Evolutionary conservation across 2,888 invertebrate genomes (phyloP), one percentile per base, ranked within the genome.

Genomic region (Chloroclysta siterata): DNA sequence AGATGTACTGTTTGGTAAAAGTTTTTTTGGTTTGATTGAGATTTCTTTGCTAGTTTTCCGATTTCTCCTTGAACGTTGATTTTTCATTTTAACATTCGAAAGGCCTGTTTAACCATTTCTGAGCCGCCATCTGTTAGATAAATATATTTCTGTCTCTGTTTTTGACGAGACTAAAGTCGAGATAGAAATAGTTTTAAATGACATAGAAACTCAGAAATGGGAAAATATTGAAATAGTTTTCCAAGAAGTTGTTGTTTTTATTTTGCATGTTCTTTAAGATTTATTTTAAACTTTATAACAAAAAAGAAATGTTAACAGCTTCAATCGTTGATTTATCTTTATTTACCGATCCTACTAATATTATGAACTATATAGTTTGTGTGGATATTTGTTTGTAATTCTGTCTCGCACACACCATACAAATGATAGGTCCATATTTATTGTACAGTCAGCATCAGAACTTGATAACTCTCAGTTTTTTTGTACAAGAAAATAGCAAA

Each of bases 11-110:
- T 55, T 66, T 51, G 53, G 57, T 47, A 60, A 56, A 57, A 64
- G 36, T 52, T 17, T 46, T n/a, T 51, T 47, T 83, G 22, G 28
- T 29, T 62, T 39, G 36, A 3, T 22, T 11, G 3, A 39, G 11
- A 39, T 39, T 39, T 39, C 10, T 60, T 48, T 33, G 11, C 15
- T 15, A 29, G 10, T 33, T 51, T 41, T 48, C 10, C 8, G 6
- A 28, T 48, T 56, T 56, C 5, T 48, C 56, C 33, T 8, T 8
- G 33, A 8, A 8, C 8, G 28, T 48, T 22, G 22, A 22, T 22
- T 22, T 2, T 22, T 2, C 1, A 22, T 22, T 22, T 22, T 50
- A 33, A 50, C 50, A 14, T 33, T 22, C 33, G 1, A 22, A n/a
- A n/a, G n/a, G 22, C 22, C 22, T 22, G 22, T 22, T 22, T 22